Base-by-base conservation (phyloP, 2,888 invertebrate genomes). In the Eurytoma californica region DNA sequence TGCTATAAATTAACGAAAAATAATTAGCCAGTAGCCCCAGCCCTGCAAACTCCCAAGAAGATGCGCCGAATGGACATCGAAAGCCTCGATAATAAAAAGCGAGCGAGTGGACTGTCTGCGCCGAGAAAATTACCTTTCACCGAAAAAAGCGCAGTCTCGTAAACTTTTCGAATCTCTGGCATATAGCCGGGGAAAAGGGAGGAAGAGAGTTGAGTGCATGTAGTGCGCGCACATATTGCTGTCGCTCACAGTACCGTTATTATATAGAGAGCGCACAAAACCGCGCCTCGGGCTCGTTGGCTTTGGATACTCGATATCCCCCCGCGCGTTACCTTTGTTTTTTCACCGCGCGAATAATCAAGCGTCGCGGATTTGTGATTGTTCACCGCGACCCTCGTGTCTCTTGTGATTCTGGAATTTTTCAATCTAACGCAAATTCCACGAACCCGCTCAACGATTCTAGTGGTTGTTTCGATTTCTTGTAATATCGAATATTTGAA, bases 291-390 rank as follows among this genome's bases (percentile, higher is more conserved):
- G 51, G 47, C 69, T 49, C 70, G 55, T 77, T 28, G 61, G 65
- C 77, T 65, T 70, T 63, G 55, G 77, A 77, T 47, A 77, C 49
- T 49, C 57, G 70, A 70, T 70, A 77, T 70, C 2, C 39, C 39
- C 39, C 4, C 7, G 4, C 39, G 7, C 39, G 7, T 5, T 39
- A 5, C 39, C 39, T 3, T 77, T 77, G 65, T 70, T 63, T 76
- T 47, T 76, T 49, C 13, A 18, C 12, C 39, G 5, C 5, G 47
- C 39, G 39, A n/a, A 65, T 7, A 49, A 51, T 49, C 24, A 51
- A 49, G 66, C 51, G 14, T 51, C n/a, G 18, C 14, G 24, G 7
- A 14, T 61, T 28, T 13, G 20, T 16, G 20, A 14, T 28, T 61
- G 13, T 20, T 18, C 3, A 24, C 24, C 58, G 24, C 58, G 13